phyloP scores from a whole-genome alignment of 2,113 vertebrate genomes.

The Crotalus tigris region DNA sequence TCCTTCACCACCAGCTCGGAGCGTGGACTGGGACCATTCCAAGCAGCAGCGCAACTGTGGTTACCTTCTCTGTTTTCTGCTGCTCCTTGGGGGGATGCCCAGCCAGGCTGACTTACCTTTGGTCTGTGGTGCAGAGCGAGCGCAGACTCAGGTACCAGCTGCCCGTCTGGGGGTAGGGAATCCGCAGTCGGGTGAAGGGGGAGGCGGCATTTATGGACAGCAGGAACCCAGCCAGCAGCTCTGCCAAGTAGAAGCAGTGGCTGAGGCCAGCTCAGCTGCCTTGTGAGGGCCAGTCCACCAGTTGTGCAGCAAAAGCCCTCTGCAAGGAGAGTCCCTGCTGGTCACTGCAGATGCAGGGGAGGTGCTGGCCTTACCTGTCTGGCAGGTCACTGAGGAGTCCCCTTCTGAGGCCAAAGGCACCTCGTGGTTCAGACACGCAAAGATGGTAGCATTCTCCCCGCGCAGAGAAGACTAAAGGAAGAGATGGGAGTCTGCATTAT shows the following conservation, averaged over 20 bases:
- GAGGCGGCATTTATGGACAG: slow-evolving; percentile 80
- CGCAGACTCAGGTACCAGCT: slow-evolving; percentile 96
- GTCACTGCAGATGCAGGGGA: fast-evolving
- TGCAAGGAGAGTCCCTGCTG: background rate
- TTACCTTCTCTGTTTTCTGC: background rate
- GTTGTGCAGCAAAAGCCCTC: fast-evolving
- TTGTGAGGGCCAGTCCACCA: fast-evolving
- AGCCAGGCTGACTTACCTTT: slow-evolving; percentile 72
- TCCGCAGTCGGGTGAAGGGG: slow-evolving; percentile 85
- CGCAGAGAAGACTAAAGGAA: slow-evolving; percentile 78
- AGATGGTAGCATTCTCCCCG: slow-evolving; percentile 89
- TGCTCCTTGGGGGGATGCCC: background rate
- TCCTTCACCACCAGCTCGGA: background rate
- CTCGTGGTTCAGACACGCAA: slow-evolving; percentile 92
- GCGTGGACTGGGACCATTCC: too few species aligned
- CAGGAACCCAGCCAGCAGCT: slow-evolving; percentile 83
- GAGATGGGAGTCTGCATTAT: background rate
- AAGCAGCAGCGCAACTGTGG: background rate
- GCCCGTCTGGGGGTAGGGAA: slow-evolving; percentile 94
- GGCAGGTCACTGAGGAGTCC: slow-evolving; percentile 82
- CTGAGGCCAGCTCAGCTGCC: background rate
- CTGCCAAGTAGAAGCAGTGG: slow-evolving; percentile 57
- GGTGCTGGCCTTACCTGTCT: slow-evolving; percentile 77
- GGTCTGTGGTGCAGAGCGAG: slow-evolving; percentile 81
- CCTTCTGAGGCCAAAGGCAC: slow-evolving; percentile 84